Percentiles rank a stretch among this genome's conserved stretches.
Conservation (phyloP, 2,113 vertebrate species). For the Mobula hypostoma region DNA sequence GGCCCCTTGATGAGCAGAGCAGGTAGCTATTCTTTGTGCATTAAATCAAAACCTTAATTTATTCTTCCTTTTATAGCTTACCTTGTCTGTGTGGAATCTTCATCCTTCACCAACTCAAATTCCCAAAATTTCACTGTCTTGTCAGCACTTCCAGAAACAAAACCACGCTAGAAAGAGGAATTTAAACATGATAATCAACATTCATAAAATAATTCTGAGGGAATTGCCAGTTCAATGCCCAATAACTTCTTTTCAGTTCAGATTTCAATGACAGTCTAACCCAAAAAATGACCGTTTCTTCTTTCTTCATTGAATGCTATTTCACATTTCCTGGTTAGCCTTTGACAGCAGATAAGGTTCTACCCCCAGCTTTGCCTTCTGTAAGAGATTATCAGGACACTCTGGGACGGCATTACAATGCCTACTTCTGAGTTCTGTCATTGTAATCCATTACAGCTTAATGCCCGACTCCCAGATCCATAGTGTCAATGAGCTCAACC, state of each 20-base stretch:
- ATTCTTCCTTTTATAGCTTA: conserved; percentile 46
- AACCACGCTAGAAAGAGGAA: conserved; percentile 67
- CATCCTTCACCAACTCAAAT: conserved; percentile 85
- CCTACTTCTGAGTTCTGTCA: too few species aligned
- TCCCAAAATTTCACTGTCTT: conserved; percentile 96
- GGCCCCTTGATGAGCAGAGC: background rate
- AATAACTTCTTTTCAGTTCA: too few species aligned
- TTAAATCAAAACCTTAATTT: background rate
- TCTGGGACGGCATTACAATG: too few species aligned
- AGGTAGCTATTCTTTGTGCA: background rate
- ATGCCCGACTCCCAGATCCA: too few species aligned
- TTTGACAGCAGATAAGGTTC: too few species aligned
- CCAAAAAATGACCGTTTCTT: background rate
- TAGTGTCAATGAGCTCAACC: too few species aligned
- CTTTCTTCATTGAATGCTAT: background rate
- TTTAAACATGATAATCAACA: background rate
- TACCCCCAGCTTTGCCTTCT: too few species aligned
- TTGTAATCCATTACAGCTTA: too few species aligned
- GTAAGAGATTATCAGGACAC: too few species aligned
- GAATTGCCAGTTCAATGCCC: background rate
- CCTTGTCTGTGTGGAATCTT: conserved; percentile 69
- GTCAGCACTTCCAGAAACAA: conserved; percentile 86
- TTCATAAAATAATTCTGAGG: background rate
- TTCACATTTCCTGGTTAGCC: too few species aligned
- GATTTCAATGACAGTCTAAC: background rate